Percentiles rank a stretch among this genome's conserved stretches.
These are phyloP conservation scores for Chymomyza fuscimana DNA, from an alignment of 2,888 invertebrate species.

Conservation along the genomic window DNA sequence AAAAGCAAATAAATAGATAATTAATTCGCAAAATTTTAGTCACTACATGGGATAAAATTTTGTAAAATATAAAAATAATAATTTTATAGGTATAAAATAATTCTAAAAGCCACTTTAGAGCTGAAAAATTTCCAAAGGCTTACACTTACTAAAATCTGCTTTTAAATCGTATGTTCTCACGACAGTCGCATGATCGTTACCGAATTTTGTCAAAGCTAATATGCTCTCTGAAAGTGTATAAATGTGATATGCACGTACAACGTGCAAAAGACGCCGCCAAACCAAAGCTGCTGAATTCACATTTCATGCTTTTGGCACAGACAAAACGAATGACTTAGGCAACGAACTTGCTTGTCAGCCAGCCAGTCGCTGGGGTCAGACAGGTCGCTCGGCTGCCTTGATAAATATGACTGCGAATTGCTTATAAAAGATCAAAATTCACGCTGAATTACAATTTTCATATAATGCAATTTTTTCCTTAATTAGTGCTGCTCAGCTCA, in stretches of 20 bases:
- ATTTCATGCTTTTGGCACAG: background rate
- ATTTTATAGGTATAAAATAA: no score
- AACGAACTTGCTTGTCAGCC: conserved; percentile 52
- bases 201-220: background rate
- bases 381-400: background rate
- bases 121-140: no score
- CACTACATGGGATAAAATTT: no score
- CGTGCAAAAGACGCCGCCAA: background rate
- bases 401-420: background rate
- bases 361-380: background rate
- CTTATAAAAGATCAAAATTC: background rate
- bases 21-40: no score
- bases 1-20: no score
- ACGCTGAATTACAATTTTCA: background rate
- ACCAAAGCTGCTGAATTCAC: background rate
- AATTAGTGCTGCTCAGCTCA: no score
- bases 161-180: background rate
- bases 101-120: no score
- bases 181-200: background rate
- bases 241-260: background rate
- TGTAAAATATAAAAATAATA: no score
- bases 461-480: background rate
- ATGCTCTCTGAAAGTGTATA: background rate
- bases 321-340: conserved; percentile 72
- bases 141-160: background rate